Base-by-base conservation (phyloP, 2,888 invertebrate genomes). In the Parochlus steinenii region DNA sequence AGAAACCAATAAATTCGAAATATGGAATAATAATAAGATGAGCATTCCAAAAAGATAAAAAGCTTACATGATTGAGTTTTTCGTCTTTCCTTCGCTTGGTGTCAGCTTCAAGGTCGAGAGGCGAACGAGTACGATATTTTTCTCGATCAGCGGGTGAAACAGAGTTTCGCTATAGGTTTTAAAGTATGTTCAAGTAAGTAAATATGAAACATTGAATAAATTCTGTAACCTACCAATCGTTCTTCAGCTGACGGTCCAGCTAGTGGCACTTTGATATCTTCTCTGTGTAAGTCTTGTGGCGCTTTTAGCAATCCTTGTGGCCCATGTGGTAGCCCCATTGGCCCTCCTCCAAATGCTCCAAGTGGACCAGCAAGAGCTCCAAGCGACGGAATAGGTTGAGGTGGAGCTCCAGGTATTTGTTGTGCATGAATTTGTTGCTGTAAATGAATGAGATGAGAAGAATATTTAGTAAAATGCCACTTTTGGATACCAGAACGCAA, bases 391-490 rank as follows among this genome's bases (percentile, higher is more conserved):
- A 60, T 58, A 19, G 58, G 55, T 44, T 59, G 58, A 45, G 61
- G 54, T 41, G 64, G 65, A 37, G 63, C 59, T 42, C 76, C 77
- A 30, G 71, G 67, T 46, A 82, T 69, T 53, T 81, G 83, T 52
- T 82, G 80, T 45, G 82, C 83, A 61, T 86, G 86, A 63, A 86
- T 82, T 67, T 86, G 86, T 74, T 85, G 85, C 83, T 85, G 65
- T 33, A 56, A 48, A 26, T 33, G 36, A 19, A 25, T 16, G 26
- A 25, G 20, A 39, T 33, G 10, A 34, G 33, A 6, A 14, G 17
- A 32, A 37, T 14, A 24, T 4, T 19, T n/a, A n/a, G n/a, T n/a
- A n/a, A n/a, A n/a, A n/a, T n/a, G n/a, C n/a, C n/a, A n/a, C n/a
- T n/a, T n/a, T n/a, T n/a, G n/a, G n/a, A n/a, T n/a, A n/a, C n/a